Evolutionary conservation across 2,888 invertebrate genomes (phyloP).

Genomic region (Heliconius hortense): DNA sequence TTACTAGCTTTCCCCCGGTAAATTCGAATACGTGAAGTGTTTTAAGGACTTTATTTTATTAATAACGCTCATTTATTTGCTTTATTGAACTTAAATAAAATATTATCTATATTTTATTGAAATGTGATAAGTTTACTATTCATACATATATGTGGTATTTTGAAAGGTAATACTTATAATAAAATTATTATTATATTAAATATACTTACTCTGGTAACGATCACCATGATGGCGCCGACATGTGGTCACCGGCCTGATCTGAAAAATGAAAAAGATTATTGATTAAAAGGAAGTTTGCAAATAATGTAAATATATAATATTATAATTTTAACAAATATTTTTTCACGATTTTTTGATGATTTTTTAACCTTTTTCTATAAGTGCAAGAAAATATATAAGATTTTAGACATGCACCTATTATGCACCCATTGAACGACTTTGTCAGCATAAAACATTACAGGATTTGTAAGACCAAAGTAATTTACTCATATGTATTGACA

Average conservation of each 20-base stretch:
- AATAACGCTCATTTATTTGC: neutral
- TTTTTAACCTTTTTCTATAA: neutral
- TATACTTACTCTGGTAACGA: conserved; percentile 88
- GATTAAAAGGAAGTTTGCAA: neutral
- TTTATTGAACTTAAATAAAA: neutral
- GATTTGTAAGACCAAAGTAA: neutral
- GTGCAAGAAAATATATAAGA: conserved; percentile 14
- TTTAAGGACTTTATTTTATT: neutral
- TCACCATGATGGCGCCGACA: conserved; percentile 86
- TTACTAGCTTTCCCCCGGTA: conserved; percentile 10
- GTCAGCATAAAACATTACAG: conserved; percentile 7
- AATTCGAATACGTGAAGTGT: conserved; percentile 8
- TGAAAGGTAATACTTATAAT: neutral
- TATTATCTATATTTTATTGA: neutral
- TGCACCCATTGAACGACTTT: conserved; percentile 1
- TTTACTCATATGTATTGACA: neutral
- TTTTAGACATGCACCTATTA: conserved; percentile 25
- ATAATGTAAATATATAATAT: neutral
- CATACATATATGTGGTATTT: neutral
- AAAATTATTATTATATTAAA: too few relatives aligned
- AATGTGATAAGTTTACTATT: neutral
- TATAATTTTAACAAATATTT: neutral
- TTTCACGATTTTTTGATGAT: neutral
- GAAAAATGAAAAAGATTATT: conserved; percentile 49
- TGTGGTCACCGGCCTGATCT: conserved; percentile 78